Evolutionary conservation across 2,797 vertebrate genomes (phyloP), one percentile per base, ranked within the genome.

Genomic region (Smutsia temminckii): DNA sequence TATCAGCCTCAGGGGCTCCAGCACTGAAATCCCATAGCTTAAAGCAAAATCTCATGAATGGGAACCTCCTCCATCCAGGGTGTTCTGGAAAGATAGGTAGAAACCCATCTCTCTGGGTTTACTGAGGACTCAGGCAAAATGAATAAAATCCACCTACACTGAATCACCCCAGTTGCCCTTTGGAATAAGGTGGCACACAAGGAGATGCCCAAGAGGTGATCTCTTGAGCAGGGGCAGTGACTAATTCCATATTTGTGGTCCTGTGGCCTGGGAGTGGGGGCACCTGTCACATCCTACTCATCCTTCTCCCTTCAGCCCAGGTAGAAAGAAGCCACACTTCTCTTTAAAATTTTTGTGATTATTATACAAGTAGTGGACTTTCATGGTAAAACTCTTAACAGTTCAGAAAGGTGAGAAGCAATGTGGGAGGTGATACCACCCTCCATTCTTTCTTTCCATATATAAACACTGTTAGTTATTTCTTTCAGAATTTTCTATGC

Each of bases 401-500:
- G 64, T 64, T 85, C 32, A 46, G 34, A 69, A 63, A 77, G 37
- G 63, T 42, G 27, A 59, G n/a, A 8, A 42, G 57, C 42, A 27
- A n/a, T 75, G 10, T 40, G 17, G 51, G 51, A 81, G 85, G 10
- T n/a, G 78, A 59, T 2, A 1, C 1, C 29, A 5, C 1, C 27
- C 27, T 46, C 5, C 27, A 5, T 40, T 74, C 29, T n/a, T 34
- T 71, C 42, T 49, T 49, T 40, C 66, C 9, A 17, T 40, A 6
- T 46, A 29, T 46, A 72, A 64, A 57, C 57, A 23, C 34, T 10
- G 21, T 51, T 80, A 49, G 53, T 69, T 64, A 77, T 83, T 83
- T 74, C 55, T 92, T 92, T 37, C 37, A 75, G 69, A 75, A 92
- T 27, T 37, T 85, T 92, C 80, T 92, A 10, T 85, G 80, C 16